These are phyloP conservation scores for Phymorhynchus buccinoides DNA, from an alignment of 1,140 invertebrate genomes.

Conservation along the genomic window DNA sequence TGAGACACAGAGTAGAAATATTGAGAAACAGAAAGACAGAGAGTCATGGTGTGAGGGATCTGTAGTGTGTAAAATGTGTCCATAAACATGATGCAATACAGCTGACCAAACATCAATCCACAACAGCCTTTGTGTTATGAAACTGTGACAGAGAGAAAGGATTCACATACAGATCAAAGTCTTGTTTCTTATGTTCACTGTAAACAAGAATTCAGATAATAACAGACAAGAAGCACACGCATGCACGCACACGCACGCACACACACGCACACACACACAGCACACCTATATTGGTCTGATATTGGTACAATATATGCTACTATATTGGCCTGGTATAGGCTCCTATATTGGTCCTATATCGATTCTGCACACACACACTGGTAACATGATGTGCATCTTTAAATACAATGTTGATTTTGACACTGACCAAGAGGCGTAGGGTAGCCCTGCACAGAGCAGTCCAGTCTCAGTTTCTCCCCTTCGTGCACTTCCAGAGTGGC, in stretches of 20 bases:
- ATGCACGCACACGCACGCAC: neutral
- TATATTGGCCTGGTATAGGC: too few relatives aligned
- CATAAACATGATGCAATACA: conserved; percentile 87
- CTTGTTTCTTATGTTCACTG: too few relatives aligned
- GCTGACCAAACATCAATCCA: conserved; percentile 84
- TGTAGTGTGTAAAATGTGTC: conserved; percentile 79
- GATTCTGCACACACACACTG: conserved; percentile 22
- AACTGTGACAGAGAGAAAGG: conserved; percentile 61
- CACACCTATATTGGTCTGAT: neutral
- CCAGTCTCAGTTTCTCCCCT: conserved; percentile 66
- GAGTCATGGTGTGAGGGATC: conserved; percentile 84
- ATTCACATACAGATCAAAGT: too few relatives aligned
- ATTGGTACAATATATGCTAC: too few relatives aligned
- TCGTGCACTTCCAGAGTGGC: conserved; percentile 63
- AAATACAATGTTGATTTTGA: too few relatives aligned
- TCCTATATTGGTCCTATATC: too few relatives aligned
- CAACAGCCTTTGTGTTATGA: conserved; percentile 95
- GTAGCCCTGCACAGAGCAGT: conserved; percentile 65
- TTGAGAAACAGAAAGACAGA: too few relatives aligned
- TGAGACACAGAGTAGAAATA: too few relatives aligned
- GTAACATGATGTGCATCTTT: too few relatives aligned
- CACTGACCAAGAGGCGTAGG: conserved; percentile 66
- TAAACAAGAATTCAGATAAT: too few relatives aligned
- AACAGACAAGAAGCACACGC: too few relatives aligned
- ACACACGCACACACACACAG: neutral